Percentiles rank a stretch among this genome's conserved stretches.
Conservation (phyloP, 2,797 vertebrate species). For the Acestrorhynchus altus region DNA sequence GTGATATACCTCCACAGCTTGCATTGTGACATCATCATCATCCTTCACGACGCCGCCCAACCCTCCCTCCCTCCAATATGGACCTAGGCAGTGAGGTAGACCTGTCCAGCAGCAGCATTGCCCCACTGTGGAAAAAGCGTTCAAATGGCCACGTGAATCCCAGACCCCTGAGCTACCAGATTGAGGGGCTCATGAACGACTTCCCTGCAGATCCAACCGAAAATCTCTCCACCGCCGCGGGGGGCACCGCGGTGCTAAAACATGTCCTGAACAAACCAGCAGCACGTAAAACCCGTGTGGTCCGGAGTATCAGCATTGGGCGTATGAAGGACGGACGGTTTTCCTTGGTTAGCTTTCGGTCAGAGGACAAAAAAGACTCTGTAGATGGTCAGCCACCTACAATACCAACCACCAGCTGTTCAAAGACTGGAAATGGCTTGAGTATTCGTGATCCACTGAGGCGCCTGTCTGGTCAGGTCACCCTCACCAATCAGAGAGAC, state of each 20-base stretch:
- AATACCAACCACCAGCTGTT: background rate
- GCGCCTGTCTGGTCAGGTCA: constrained; percentile 48
- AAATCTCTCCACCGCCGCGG: constrained; percentile 61
- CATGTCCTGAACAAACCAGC: constrained; percentile 78
- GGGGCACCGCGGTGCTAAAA: constrained; percentile 62
- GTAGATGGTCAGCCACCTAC: constrained; percentile 55
- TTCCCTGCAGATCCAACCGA: constrained; percentile 80
- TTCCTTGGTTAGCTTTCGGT: constrained; percentile 72
- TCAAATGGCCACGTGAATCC: constrained; percentile 60
- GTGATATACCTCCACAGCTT: background rate
- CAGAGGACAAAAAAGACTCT: constrained; percentile 55
- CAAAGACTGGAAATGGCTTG: constrained; percentile 61
- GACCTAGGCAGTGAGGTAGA: constrained; percentile 84
- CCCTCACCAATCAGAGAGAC: constrained; percentile 68
- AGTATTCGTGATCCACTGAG: constrained; percentile 48
- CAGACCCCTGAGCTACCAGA: constrained; percentile 87
- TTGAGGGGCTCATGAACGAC: constrained; percentile 81
- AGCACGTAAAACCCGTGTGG: constrained; percentile 71
- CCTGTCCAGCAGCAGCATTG: constrained; percentile 81
- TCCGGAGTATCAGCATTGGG: constrained; percentile 72
- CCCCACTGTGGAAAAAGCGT: constrained; percentile 82
- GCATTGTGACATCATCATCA: background rate
- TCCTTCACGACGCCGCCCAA: background rate
- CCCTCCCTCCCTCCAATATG: constrained; percentile 62
- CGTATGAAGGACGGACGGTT: constrained; percentile 74